Conservation (phyloP, 2,113 vertebrate genomes). For the Grammomys dolichurus region DNA sequence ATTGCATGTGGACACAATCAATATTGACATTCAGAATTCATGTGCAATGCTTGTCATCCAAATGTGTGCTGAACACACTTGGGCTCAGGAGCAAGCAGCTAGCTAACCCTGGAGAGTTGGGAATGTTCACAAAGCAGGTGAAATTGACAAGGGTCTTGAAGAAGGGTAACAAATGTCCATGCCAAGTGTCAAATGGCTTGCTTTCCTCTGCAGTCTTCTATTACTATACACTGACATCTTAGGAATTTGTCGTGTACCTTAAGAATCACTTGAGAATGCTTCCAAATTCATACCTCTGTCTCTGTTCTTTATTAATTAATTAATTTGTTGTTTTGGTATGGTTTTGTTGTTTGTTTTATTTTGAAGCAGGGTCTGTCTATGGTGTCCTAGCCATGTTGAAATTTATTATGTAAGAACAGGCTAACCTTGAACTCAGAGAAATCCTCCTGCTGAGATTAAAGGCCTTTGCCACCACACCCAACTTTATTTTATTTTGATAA, state of each 20-base stretch:
- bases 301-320: background rate
- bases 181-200: background rate
- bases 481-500: background rate
- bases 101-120: background rate
- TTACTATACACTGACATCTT: background rate
- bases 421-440: background rate
- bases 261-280: conserved; percentile 12
- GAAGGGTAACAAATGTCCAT: background rate
- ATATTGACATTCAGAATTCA: background rate
- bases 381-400: background rate
- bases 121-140: background rate
- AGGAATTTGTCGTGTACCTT: background rate
- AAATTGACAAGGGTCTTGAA: background rate
- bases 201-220: background rate
- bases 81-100: background rate
- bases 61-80: background rate
- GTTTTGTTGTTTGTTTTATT: background rate
- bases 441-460: background rate
- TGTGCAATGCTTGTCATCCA: background rate
- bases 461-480: too few species aligned
- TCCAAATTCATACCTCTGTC: background rate
- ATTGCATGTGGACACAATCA: background rate
- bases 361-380: background rate
- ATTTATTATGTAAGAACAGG: background rate
- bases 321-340: background rate